Base-by-base conservation (phyloP, 2,797 vertebrate species). In the Urocyon cinereoargenteus region DNA sequence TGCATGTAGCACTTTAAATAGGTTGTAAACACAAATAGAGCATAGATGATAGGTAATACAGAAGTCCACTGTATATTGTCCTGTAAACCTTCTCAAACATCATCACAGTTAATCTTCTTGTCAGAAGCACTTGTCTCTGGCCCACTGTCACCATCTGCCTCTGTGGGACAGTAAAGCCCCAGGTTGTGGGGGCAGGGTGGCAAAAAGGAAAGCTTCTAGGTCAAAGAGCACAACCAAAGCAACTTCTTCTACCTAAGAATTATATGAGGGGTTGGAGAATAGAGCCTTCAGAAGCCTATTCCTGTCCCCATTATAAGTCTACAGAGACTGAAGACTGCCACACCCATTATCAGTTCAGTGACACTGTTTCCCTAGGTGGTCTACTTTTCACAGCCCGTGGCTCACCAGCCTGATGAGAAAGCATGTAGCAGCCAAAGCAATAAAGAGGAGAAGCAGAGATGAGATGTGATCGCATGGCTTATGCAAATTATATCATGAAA, bases 381-480 rank as follows among this genome's bases (percentile, higher is more conserved):
- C 59, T 64, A 3, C 14, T 12, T 61, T 18, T 28, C 16, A 16
- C 15, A 53, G 73, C n/a, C 36, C 10, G 6, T 0, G 28, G 51
- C 57, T 90, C 53, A 26, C n/a, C 6, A 34, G 68, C 72, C 59
- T 12, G 3, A 0, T 1, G n/a, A 31, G 66, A 40, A 34, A 61
- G 57, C 40, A 1, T 10, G 26, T 3, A 51, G 72, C 73, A 51
- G 36, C 26, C 18, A 64, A 61, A 78, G 45, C 26, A 2, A 4
- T 4, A 51, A 62, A 31, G 26, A 2, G 11, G 34, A 3, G n/a
- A 28, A 53, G 68, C 21, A 7, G 3, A 22, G 62, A 66, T 0
- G 12, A 59, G 18, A 8, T 12, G 49, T 5, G 40, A 19, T 0
- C 6, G 24, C 11, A 6, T 0, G 36, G 13, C 51, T 45, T 2